Conservation (phyloP, 2,113 vertebrate species). For the Nothobranchius furzeri region DNA sequence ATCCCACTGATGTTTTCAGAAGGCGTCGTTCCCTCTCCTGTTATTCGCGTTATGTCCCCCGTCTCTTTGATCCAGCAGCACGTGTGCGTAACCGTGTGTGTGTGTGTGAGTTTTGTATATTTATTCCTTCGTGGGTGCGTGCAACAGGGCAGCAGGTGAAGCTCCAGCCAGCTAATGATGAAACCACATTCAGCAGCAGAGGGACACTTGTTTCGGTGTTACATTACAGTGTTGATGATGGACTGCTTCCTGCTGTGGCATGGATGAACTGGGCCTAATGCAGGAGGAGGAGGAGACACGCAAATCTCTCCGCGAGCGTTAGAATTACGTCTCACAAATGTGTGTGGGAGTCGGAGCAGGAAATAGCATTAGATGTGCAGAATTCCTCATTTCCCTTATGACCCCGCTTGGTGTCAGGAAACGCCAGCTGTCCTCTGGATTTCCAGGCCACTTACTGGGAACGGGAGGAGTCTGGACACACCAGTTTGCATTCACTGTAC, state of each 20-base stretch:
- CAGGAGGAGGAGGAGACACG: constrained; percentile 5
- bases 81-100: neutral
- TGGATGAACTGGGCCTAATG: constrained; percentile 3
- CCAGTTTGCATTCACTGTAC: neutral
- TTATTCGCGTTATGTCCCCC: constrained; percentile 17
- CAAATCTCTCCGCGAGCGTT: neutral
- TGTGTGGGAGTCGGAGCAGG: constrained; percentile 53
- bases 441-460: constrained; percentile 22
- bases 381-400: constrained; percentile 65
- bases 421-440: constrained; percentile 56
- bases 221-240: constrained; percentile 30
- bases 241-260: constrained; percentile 42
- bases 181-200: constrained; percentile 7
- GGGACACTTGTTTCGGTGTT: constrained; percentile 29
- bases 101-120: neutral
- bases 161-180: neutral
- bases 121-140: neutral
- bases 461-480: neutral
- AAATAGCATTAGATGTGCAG: constrained; percentile 67
- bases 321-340: constrained; percentile 11
- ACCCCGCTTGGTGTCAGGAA: constrained; percentile 45
- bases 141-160: constrained; percentile 19
- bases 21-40: constrained; percentile 23
- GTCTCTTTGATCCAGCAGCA: constrained; percentile 31
- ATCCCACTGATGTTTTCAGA: constrained; percentile 58